Conservation (phyloP, 1,140 invertebrate species). For the Drosophila bipectinata region DNA sequence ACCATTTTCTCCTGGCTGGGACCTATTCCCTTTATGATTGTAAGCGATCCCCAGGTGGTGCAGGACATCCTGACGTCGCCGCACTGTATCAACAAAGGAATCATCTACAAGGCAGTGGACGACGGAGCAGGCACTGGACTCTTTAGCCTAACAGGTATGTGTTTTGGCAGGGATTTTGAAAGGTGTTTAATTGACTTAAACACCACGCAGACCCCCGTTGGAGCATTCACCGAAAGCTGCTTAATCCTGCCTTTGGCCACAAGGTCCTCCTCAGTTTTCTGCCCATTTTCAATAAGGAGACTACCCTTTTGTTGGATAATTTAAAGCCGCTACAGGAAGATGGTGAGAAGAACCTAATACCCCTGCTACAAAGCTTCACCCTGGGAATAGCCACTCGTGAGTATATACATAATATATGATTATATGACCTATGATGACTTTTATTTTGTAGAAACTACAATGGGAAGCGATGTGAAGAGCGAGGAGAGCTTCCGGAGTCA, state of each 20-base stretch:
- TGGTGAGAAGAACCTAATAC: conserved; percentile 57
- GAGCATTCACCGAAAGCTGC: conserved; percentile 65
- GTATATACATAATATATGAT: background rate
- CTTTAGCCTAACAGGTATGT: conserved; percentile 60
- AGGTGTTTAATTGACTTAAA: background rate
- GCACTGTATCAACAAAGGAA: conserved; percentile 72
- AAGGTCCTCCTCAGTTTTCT: conserved; percentile 73
- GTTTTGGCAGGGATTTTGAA: background rate
- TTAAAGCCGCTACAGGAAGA: conserved; percentile 34
- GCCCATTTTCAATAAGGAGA: conserved; percentile 69
- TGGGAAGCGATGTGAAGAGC: conserved; percentile 65
- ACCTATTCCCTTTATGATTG: conserved; percentile 69
- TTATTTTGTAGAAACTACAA: conserved; percentile 64
- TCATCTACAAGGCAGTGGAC: conserved; percentile 70
- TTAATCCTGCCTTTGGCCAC: conserved; percentile 76
- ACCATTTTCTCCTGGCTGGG: conserved; percentile 73
- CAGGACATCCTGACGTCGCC: conserved; percentile 78
- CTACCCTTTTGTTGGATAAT: conserved; percentile 33
- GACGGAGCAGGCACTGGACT: conserved; percentile 70
- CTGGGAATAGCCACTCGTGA: conserved; percentile 71
- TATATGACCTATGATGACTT: background rate
- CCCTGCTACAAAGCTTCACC: conserved; percentile 63
- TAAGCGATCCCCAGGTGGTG: conserved; percentile 62
- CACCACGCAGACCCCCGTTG: conserved; percentile 59
- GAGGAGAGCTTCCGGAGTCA: conserved; percentile 45